A percentile compares a stretch with the other conserved stretches of the same genome.
phyloP scores from a whole-genome alignment of 1,140 invertebrate genomes.

The Leptoteleia sp. region DNA sequence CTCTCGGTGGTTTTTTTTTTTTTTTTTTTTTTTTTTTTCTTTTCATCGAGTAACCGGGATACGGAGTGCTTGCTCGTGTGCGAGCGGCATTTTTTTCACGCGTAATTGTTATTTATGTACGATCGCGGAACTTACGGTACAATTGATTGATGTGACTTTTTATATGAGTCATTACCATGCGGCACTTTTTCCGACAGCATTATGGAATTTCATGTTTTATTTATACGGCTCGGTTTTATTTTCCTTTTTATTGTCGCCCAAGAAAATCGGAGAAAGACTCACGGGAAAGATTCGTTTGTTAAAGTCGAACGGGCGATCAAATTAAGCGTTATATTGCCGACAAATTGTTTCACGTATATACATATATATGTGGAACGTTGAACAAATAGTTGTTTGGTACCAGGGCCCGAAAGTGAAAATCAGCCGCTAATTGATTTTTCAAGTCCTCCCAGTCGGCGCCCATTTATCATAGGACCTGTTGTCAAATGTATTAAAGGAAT shows the following conservation, averaged over 20 bases:
- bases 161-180: conserved; percentile 58
- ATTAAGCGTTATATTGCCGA: conserved; percentile 28
- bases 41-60: conserved; percentile 31
- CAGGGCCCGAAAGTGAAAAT: conserved; percentile 21
- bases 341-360: conserved; percentile 45
- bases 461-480: too few relatives aligned
- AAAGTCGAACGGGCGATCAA: conserved; percentile 29
- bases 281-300: conserved; percentile 10
- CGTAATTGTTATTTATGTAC: conserved; percentile 55
- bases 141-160: conserved; percentile 61
- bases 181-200: conserved; percentile 40
- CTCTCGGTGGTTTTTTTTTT: too few relatives aligned
- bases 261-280: conserved; percentile 31
- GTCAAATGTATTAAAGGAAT: too few relatives aligned
- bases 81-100: conserved; percentile 28
- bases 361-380: conserved; percentile 7
- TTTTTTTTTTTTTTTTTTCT: too few relatives aligned
- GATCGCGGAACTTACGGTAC: conserved; percentile 56
- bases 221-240: conserved; percentile 19
- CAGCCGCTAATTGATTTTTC: conserved; percentile 15
- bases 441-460: too few relatives aligned
- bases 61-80: neutral
- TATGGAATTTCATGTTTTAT: conserved; percentile 62
- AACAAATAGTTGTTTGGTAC: neutral
- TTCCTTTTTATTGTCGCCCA: conserved; percentile 40